Percentiles rank a stretch among this genome's conserved stretches.
phyloP scores from a whole-genome alignment of 2,797 vertebrate species.

The Strix occidentalis region DNA sequence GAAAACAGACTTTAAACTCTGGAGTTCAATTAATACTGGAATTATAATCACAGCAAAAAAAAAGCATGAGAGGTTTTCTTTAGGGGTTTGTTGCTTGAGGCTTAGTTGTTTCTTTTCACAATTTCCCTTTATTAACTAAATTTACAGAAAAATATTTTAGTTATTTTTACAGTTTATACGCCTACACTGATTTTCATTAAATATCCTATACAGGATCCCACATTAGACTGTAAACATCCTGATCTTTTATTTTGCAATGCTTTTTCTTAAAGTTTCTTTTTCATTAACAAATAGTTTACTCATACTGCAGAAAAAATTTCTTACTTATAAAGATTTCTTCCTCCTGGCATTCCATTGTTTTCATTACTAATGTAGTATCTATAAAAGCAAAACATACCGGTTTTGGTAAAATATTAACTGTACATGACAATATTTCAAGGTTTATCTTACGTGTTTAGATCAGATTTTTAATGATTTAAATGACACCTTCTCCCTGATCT shows the following conservation, averaged over 20 bases:
- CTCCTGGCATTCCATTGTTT: constrained; percentile 80
- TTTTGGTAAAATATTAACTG: background rate
- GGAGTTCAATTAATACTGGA: background rate
- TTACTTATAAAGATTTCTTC: constrained; percentile 96
- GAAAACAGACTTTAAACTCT: background rate
- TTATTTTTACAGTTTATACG: background rate
- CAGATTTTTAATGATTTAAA: background rate
- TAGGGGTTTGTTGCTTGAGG: background rate
- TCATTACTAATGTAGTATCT: constrained; percentile 97
- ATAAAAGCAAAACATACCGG: constrained; percentile 56
- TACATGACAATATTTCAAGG: background rate
- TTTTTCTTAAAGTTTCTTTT: background rate
- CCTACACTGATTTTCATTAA: background rate
- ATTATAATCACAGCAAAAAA: background rate
- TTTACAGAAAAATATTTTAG: background rate
- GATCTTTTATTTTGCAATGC: background rate
- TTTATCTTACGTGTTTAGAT: background rate
- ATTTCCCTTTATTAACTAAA: background rate
- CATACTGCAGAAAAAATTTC: background rate
- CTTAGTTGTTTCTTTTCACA: background rate
- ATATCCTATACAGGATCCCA: background rate
- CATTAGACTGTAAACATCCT: background rate
- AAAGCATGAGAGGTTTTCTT: background rate
- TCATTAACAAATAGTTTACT: background rate
- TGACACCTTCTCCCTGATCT: background rate